Base-by-base conservation (phyloP, 2,888 invertebrate species). In the Hydropsyche betteni region DNA sequence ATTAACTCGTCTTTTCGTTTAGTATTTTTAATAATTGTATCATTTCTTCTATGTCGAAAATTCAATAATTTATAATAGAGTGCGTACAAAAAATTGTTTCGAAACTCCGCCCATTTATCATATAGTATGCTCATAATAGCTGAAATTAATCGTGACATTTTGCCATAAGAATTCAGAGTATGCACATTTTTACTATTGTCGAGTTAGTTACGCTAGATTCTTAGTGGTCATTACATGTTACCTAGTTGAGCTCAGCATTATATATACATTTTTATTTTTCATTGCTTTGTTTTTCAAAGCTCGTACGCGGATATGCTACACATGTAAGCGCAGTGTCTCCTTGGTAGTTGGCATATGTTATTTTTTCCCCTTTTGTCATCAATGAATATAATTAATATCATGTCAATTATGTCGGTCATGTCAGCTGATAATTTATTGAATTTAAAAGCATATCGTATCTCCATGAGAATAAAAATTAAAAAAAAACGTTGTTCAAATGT, bases 151-250 rank as follows among this genome's bases (percentile, higher is more conserved):
- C 64, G 34, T 64, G 64, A 64, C 64, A 64, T 64, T 64, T 64
- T 64, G 36, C 64, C 33, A 36, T 64, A 64, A 64, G 36, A 12
- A 64, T 64, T 64, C 14, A 34, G 34, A 64, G 64, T 64, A 36
- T 64, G 64, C 10, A 34, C 36, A 64, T 64, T 64, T 64, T 64
- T 64, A 64, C 36, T 36, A 64, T 64, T 64, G 64, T 64, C 64
- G 34, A 64, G 64, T 64, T 64, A 64, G 64, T 64, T 64, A 36
- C 64, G 10, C 34, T n/a, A 36, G 33, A 61, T 33, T 61, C 61
- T 33, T 16, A 36, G 36, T 36, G 64, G 64, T 16, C 64, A 44
- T 44, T 44, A 44, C 44, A 44, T 10, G 10, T 44, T 8, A 44
- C 7, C 10, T 44, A 10, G 44, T 44, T 10, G 44, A 2, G 44